A percentile compares a stretch with the other conserved stretches of the same genome.
These are phyloP conservation scores for Heterochromis multidens DNA, from an alignment of 2,113 vertebrate genomes.

Conservation along the genomic window DNA sequence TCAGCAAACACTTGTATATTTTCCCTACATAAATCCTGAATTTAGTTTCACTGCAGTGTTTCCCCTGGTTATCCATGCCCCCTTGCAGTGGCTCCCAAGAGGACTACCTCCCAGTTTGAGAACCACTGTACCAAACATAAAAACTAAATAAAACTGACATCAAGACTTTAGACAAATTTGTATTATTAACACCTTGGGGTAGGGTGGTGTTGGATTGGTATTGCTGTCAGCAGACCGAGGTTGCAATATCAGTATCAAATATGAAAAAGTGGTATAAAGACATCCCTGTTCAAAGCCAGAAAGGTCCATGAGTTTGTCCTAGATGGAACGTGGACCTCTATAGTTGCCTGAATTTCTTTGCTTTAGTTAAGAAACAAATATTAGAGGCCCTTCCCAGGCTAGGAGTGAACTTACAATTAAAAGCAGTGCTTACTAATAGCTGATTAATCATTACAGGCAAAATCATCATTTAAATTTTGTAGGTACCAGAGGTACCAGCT, in stretches of 20 bases:
- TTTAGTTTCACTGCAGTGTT: too few species aligned
- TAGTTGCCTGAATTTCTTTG: not conserved
- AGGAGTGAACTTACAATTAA: not conserved
- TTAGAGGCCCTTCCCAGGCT: not conserved
- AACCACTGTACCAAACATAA: too few species aligned
- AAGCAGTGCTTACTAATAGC: not conserved
- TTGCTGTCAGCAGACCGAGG: too few species aligned
- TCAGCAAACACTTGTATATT: too few species aligned
- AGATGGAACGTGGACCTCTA: not conserved
- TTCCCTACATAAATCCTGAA: too few species aligned
- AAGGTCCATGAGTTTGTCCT: not conserved
- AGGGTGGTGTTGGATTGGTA: too few species aligned
- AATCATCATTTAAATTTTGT: fast-evolving
- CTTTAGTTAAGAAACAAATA: not conserved
- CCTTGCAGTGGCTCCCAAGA: too few species aligned
- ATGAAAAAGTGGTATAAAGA: not conserved
- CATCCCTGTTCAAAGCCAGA: not conserved
- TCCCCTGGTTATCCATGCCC: too few species aligned
- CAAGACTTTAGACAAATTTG: too few species aligned
- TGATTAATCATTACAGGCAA: fast-evolving
- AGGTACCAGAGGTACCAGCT: fast-evolving
- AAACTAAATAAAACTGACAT: too few species aligned
- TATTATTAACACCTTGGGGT: too few species aligned
- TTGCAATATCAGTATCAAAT: not conserved
- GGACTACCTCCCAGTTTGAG: too few species aligned